Base-by-base conservation (phyloP, 2,888 invertebrate species). In the Acronicta leporina region DNA sequence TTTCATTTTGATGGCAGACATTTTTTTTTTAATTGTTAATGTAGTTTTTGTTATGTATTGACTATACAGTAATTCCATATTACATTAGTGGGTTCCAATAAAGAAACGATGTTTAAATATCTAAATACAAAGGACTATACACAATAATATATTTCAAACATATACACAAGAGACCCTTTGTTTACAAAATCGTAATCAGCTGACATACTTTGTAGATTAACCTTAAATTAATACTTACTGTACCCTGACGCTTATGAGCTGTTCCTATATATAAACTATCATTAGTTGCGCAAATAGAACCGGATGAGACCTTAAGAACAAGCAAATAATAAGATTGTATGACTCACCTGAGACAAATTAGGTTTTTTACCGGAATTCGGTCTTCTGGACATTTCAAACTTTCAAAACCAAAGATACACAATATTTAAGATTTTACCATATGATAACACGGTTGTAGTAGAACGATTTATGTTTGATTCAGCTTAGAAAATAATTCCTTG, bases 281-380 rank as follows among this genome's bases (percentile, higher is more conserved):
- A 58, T 64, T 67, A 73, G 68, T 41, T 53, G 25, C 54, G 40
- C 54, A 55, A 76, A 58, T 70, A 68, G 52, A 77, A 68, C 65
- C 74, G 59, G 63, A 69, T 63, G 64, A 81, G 72, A 79, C 66
- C 63, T 57, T 73, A 75, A 81, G 77, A 77, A 68, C 80, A 77
- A 82, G 79, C 83, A 87, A 87, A 87, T 84, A 79, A 81, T 79
- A 66, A 73, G 47, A 59, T 38, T 70, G 63, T 82, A 88, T 94
- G 92, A 94, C 94, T 94, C 94, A 94, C 94, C 87, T 94, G 94
- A n/a, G 94, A 91, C 80, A 94, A 88, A 80, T 91, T 92, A 41
- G 80, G 73, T 81, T 84, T 92, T 79, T 89, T 91, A 72, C 88
- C 87, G 67, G 90, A 83, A 77, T 73, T 86, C 41, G 88, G 89